Percentiles rank a stretch among this genome's conserved stretches.
Conservation (phyloP, 2,797 vertebrate genomes). For the Acanthurus tractus region DNA sequence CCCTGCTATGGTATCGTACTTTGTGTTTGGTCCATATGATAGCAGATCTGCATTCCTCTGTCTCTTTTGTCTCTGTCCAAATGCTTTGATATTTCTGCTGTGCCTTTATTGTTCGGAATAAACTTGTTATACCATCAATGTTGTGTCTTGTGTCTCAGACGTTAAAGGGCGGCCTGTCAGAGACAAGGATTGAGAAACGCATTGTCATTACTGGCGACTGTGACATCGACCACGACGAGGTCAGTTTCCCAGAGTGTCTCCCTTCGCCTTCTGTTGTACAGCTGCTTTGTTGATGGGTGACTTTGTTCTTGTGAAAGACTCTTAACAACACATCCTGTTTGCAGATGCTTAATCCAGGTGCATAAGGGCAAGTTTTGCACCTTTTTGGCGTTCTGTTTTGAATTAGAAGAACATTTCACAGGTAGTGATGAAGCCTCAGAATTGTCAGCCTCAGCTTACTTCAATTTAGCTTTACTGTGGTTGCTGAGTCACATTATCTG, state of each 20-base stretch:
- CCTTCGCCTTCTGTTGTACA: not conserved
- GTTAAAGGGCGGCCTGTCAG: constrained; percentile 96
- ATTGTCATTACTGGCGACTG: constrained; percentile 98
- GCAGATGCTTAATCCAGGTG: not conserved
- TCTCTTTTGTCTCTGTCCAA: no score
- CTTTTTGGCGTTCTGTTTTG: not conserved
- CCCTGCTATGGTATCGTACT: not conserved
- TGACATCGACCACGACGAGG: constrained; percentile 98
- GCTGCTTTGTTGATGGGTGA: not conserved
- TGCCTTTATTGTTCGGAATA: no score
- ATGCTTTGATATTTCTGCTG: no score
- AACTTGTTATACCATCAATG: no score
- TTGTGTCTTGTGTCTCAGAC: constrained; percentile 83
- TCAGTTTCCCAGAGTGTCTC: constrained; percentile 69
- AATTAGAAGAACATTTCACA: fast-evolving
- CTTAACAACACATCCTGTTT: constrained; percentile 1
- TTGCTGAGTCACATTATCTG: not conserved
- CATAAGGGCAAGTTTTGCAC: no score
- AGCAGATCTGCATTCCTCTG: no score
- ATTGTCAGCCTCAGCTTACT: not conserved
- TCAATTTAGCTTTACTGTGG: not conserved
- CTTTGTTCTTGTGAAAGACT: constrained; percentile 8
- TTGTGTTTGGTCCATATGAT: no score
- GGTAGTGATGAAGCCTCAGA: not conserved
- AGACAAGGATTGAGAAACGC: constrained; percentile 99